A percentile compares a stretch with the other conserved stretches of the same genome.
Conservation (phyloP, 1,140 invertebrate genomes). For the Akabosia matsudoensis region DNA sequence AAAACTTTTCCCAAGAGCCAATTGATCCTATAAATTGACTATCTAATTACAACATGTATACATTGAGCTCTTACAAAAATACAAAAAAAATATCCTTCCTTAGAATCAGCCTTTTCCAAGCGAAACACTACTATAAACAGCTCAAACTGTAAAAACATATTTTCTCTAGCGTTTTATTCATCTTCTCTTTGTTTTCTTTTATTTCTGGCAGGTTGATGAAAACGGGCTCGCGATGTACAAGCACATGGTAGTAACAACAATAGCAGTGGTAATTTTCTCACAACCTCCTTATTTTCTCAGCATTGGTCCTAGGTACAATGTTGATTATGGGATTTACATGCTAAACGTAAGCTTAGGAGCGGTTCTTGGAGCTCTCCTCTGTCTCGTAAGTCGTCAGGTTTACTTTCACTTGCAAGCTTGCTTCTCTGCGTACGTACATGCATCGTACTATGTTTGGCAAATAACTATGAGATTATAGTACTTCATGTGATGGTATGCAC, state of each 20-base stretch:
- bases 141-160: background rate
- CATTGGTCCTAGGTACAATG: constrained; percentile 20
- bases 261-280: constrained; percentile 20
- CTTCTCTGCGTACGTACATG: background rate
- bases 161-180: background rate
- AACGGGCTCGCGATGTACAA: constrained; percentile 26
- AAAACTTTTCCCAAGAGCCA: no score
- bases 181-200: background rate
- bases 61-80: no score
- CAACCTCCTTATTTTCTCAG: constrained; percentile 29
- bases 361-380: constrained; percentile 24
- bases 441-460: no score
- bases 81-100: no score
- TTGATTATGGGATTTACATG: constrained; percentile 23
- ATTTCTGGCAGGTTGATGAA: constrained; percentile 17
- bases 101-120: no score
- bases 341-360: constrained; percentile 28
- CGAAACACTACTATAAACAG: background rate
- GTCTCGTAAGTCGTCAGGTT: constrained; percentile 13
- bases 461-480: no score
- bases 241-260: constrained; percentile 13
- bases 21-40: no score
- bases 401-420: background rate
- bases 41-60: no score
- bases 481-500: background rate